phyloP scores from a whole-genome alignment of 2,888 invertebrate genomes.

The Idaea biselata region DNA sequence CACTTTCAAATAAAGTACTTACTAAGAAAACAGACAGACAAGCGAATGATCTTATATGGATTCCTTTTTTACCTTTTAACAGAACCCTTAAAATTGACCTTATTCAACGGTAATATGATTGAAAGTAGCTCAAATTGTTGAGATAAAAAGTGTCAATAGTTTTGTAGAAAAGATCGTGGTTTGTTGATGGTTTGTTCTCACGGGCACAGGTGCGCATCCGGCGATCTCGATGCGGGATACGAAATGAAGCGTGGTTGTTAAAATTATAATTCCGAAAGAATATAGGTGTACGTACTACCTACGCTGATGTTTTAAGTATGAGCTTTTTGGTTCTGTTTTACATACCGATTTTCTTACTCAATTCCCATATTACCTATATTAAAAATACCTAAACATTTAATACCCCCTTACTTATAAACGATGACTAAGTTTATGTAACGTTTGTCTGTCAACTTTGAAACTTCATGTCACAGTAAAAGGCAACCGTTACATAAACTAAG shows the following conservation, averaged over 20 bases:
- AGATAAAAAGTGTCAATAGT: constrained; percentile 30
- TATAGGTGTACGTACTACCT: constrained; percentile 7
- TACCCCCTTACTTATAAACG: too few species aligned
- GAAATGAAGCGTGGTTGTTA: constrained; percentile 45
- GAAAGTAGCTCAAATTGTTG: constrained; percentile 18
- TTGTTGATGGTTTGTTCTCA: constrained; percentile 73
- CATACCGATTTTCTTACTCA: too few species aligned
- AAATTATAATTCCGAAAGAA: constrained; percentile 55
- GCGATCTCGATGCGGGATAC: constrained; percentile 64
- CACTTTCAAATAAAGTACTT: too few species aligned
- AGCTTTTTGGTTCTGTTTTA: too few species aligned
- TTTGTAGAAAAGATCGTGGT: constrained; percentile 51
- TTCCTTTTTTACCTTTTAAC: constrained; percentile 6
- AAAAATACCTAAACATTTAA: not conserved
- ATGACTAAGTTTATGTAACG: too few species aligned
- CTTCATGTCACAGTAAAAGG: too few species aligned
- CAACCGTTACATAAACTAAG: too few species aligned
- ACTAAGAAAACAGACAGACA: too few species aligned
- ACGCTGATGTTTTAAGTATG: not conserved
- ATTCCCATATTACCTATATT: not conserved
- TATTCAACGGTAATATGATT: constrained; percentile 23
- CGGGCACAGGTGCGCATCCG: constrained; percentile 78
- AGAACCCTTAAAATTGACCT: constrained; percentile 17
- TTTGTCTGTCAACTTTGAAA: too few species aligned
- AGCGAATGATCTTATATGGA: too few species aligned